Conservation (phyloP, 2,888 invertebrate genomes). For the Heteromyza rotundicornis region DNA sequence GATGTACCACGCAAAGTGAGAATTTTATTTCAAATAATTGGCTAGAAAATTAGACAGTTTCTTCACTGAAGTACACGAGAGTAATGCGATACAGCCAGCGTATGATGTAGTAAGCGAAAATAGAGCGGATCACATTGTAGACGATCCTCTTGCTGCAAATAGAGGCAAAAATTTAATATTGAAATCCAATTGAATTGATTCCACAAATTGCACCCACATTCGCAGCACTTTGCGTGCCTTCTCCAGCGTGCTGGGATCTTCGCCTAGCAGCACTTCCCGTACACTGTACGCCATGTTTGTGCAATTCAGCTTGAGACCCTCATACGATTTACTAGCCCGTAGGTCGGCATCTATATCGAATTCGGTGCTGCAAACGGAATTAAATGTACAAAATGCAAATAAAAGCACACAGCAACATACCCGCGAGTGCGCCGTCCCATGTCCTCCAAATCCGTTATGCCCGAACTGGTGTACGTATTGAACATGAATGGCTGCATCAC, state of each 20-base stretch:
- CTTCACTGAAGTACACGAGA: neutral
- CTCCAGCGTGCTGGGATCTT: constrained; percentile 36
- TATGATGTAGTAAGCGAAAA: constrained; percentile 39
- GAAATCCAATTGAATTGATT: neutral
- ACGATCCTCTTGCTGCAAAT: constrained; percentile 29
- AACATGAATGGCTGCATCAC: constrained; percentile 48
- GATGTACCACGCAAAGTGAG: no score
- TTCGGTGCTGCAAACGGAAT: constrained; percentile 46
- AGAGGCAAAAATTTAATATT: neutral
- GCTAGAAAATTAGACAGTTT: no score
- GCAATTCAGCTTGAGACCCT: constrained; percentile 13
- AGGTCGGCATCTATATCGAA: constrained; percentile 34
- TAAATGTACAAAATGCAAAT: no score
- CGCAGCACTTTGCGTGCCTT: constrained; percentile 32
- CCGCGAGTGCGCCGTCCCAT: constrained; percentile 24
- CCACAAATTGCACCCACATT: constrained; percentile 34
- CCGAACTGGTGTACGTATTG: constrained; percentile 43
- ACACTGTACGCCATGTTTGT: constrained; percentile 37
- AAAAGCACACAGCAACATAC: no score
- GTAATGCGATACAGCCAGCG: constrained; percentile 37
- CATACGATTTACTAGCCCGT: neutral
- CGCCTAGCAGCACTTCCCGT: constrained; percentile 40
- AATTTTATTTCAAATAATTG: no score
- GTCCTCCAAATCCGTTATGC: constrained; percentile 32
- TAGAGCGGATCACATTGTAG: constrained; percentile 29